These are phyloP conservation scores for Coracias cyanogaster DNA, from an alignment of 2,797 vertebrate species.

Conservation along the genomic window DNA sequence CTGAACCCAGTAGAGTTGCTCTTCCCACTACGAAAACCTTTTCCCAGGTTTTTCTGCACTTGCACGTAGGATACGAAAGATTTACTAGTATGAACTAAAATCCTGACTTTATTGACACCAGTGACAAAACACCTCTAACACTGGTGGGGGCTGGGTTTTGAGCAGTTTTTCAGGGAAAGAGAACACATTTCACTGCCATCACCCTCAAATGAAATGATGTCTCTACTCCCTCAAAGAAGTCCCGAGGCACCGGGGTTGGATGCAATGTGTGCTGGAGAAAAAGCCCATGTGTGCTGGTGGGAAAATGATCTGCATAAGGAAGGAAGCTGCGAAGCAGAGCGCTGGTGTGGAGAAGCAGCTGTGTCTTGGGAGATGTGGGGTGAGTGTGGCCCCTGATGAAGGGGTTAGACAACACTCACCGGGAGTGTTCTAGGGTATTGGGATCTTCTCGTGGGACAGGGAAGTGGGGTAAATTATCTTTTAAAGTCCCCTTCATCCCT, in stretches of 20 bases:
- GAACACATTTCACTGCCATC: no score
- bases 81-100: background rate
- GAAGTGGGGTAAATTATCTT: background rate
- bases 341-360: accelerated
- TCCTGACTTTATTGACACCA: background rate
- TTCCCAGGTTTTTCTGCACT: background rate
- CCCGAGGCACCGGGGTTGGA: background rate
- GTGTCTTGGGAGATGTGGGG: background rate
- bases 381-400: background rate
- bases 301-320: background rate
- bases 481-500: background rate
- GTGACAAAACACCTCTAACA: background rate
- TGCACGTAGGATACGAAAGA: background rate
- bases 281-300: accelerated
- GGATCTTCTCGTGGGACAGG: background rate
- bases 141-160: background rate
- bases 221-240: background rate
- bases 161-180: background rate
- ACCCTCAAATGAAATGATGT: background rate
- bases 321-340: accelerated
- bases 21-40: background rate
- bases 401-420: no score
- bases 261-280: accelerated
- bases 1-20: background rate
- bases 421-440: accelerated